Percentiles rank a stretch among this genome's conserved stretches.
Conservation (phyloP, 2,888 invertebrate genomes). For the Aleiodes leptofemur region DNA sequence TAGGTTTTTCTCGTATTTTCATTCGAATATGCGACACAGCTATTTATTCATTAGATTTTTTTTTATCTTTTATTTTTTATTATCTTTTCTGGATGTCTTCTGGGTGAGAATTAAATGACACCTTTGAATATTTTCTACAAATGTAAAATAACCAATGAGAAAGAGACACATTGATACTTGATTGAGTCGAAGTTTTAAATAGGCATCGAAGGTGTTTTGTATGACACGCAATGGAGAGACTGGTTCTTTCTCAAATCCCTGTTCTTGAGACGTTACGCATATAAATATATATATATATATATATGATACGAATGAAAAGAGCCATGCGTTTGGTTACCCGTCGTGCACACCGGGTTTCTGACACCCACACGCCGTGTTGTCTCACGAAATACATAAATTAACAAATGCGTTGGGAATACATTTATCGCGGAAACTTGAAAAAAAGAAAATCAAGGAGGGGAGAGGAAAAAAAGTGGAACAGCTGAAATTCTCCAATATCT, state of each 20-base stretch:
- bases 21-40: neutral
- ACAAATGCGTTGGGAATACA: conserved; percentile 40
- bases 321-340: conserved; percentile 49
- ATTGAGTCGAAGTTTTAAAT: conserved; percentile 18
- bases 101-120: neutral
- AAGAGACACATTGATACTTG: conserved; percentile 15
- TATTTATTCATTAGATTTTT: neutral
- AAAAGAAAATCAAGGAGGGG: conserved; percentile 14
- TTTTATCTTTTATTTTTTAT: conserved; percentile 1
- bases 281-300: too few species aligned
- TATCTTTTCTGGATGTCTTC: neutral
- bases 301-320: neutral
- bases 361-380: conserved; percentile 73
- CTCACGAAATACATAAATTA: conserved; percentile 72
- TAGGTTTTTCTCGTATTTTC: conserved; percentile 1
- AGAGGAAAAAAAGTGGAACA: conserved; percentile 13
- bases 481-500: neutral
- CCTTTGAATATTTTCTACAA: conserved; percentile 18
- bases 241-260: conserved; percentile 5
- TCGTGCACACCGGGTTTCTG: conserved; percentile 72
- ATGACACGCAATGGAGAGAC: conserved; percentile 19
- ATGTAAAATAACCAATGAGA: neutral
- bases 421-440: conserved; percentile 32
- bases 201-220: conserved; percentile 27
- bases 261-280: conserved; percentile 20